These are phyloP conservation scores for Andrena marginata DNA, from an alignment of 2,888 invertebrate genomes.

Conservation along the genomic window DNA sequence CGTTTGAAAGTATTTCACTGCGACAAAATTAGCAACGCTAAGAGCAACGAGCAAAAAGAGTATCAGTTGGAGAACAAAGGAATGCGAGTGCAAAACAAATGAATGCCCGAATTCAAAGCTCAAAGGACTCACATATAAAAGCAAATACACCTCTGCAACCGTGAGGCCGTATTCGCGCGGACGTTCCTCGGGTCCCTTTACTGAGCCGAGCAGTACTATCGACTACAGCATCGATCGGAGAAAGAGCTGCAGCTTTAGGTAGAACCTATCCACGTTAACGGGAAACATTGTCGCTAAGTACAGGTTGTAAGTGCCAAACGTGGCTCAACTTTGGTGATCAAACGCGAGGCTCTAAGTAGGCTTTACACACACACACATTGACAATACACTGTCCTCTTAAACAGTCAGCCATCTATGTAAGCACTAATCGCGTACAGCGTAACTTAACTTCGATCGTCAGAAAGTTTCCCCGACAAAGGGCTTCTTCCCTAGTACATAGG, in stretches of 20 bases:
- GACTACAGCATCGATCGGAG: not conserved
- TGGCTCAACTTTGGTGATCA: slow-evolving; percentile 1
- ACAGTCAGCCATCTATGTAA: not conserved
- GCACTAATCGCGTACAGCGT: not conserved
- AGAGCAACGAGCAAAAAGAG: not conserved
- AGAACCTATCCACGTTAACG: not conserved
- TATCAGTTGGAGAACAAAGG: no score
- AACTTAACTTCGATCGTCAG: not conserved
- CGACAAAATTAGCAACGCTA: not conserved
- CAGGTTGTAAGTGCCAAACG: not conserved
- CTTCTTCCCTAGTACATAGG: not conserved
- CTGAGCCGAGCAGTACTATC: not conserved
- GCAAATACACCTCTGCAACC: not conserved
- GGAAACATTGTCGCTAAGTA: not conserved
- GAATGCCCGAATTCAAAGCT: not conserved
- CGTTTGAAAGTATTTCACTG: not conserved
- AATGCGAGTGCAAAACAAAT: not conserved
- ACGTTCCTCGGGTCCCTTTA: not conserved
- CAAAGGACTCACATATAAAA: slow-evolving; percentile 1
- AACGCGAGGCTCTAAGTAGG: not conserved
- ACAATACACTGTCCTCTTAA: not conserved
- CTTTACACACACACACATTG: not conserved
- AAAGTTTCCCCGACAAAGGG: not conserved
- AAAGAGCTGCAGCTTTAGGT: not conserved
- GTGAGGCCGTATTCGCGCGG: not conserved